Evolutionary conservation across 2,113 vertebrate genomes (phyloP).

Genomic region (Nibea coibor): DNA sequence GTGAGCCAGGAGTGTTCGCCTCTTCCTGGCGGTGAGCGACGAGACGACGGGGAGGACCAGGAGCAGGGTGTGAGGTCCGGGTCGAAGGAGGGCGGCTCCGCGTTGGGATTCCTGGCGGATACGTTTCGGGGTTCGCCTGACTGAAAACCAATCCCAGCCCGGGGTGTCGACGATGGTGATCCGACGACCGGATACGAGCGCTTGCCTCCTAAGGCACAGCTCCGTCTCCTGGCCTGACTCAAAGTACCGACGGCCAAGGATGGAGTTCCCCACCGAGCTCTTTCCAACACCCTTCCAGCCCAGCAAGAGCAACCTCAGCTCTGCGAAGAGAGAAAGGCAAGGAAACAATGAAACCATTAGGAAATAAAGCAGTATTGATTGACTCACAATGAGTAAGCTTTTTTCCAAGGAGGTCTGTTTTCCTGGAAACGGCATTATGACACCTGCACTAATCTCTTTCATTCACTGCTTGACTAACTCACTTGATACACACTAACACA

Average conservation of each 20-base stretch:
- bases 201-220: conserved; percentile 79
- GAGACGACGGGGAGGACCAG: conserved; percentile 84
- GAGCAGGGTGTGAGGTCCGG: conserved; percentile 82
- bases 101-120: conserved; percentile 81
- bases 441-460: conserved; percentile 14
- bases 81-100: conserved; percentile 81
- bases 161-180: conserved; percentile 85
- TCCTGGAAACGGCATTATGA: neutral
- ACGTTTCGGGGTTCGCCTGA: conserved; percentile 78
- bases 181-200: conserved; percentile 79
- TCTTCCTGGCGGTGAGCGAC: conserved; percentile 81
- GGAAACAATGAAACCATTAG: neutral
- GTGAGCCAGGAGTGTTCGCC: conserved; percentile 80
- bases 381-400: conserved; percentile 25
- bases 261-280: conserved; percentile 83
- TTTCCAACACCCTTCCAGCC: conserved; percentile 86
- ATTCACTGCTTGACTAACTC: conserved; percentile 12
- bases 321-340: conserved; percentile 48
- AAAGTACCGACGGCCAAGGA: conserved; percentile 81
- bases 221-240: conserved; percentile 81
- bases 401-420: conserved; percentile 14
- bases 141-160: conserved; percentile 85
- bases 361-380: neutral
- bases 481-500: conserved; percentile 5
- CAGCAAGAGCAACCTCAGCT: conserved; percentile 80